Percentiles rank a stretch among this genome's conserved stretches.
phyloP scores from a whole-genome alignment of 2,888 invertebrate genomes.

The Heliconius ethilla region DNA sequence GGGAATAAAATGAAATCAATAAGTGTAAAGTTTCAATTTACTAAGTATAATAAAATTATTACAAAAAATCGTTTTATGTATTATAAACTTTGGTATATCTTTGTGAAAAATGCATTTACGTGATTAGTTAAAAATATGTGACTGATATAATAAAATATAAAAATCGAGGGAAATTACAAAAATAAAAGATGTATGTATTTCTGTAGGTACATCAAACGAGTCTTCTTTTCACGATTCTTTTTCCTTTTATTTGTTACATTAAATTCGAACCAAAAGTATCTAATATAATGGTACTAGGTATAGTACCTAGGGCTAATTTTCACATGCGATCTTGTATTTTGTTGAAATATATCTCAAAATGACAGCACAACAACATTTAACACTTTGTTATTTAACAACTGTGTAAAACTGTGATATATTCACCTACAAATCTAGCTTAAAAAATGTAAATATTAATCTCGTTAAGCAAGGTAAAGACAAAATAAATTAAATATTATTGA shows the following conservation, averaged over 20 bases:
- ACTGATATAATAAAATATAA: not conserved
- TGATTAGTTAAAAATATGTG: not conserved
- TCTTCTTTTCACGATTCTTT: not conserved
- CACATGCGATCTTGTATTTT: slow-evolving; percentile 2
- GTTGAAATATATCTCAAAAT: slow-evolving; percentile 11
- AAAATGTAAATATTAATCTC: slow-evolving; percentile 27
- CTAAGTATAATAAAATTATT: slow-evolving; percentile 58
- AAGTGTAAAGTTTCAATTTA: slow-evolving; percentile 71
- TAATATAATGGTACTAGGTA: not conserved
- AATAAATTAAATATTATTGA: not conserved
- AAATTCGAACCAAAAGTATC: not conserved
- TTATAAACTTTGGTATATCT: slow-evolving; percentile 59
- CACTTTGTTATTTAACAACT: not conserved
- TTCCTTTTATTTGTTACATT: not conserved
- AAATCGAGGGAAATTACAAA: slow-evolving; percentile 6
- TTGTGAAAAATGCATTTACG: slow-evolving; percentile 34
- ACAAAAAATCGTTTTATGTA: slow-evolving; percentile 55
- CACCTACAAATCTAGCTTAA: slow-evolving; percentile 19
- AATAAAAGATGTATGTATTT: slow-evolving; percentile 5
- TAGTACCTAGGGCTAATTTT: not conserved
- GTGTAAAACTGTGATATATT: slow-evolving; percentile 20
- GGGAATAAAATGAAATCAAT: slow-evolving; percentile 43
- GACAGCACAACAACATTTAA: slow-evolving; percentile 25
- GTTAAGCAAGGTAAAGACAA: slow-evolving; percentile 30
- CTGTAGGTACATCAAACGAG: not conserved